Base-by-base conservation (phyloP, 2,113 vertebrate genomes). In the Tautogolabrus adspersus region DNA sequence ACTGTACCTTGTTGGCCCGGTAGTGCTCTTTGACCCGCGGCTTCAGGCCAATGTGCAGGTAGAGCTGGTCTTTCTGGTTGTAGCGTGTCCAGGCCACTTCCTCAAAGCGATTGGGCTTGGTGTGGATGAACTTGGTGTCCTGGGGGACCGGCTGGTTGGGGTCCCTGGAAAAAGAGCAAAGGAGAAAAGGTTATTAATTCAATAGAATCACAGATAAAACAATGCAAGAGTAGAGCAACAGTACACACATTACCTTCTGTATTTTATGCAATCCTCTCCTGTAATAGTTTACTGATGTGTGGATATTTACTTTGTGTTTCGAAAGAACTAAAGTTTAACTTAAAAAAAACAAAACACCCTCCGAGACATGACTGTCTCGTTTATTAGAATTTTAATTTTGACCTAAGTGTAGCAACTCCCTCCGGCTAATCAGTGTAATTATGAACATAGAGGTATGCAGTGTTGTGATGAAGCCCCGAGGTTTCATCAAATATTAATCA, bases 21-120 rank as follows among this genome's bases (percentile, higher is more conserved):
- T 99, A 99, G 87, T 99, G 97, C 93, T 99, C 98, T 91, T 99
- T 99, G 72, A 99, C 97, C 40, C 98, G 94, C 19, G 98, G 98
- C 91, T 99, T 99, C 90, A 99, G 95, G 81, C 98, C 98, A 86
- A 99, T 99, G 85, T 99, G 98, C 66, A 99, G 95, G 89, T 99
- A 99, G 16, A 99, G 96, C 74, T 99, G 97, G 77, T 99, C 97
- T 91, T 99, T 99, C 94, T 99, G 98, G 81, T 97, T 98, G 88
- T 99, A 99, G 87, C 98, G 96, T 54, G 97, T 98, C 98, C 98
- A 99, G 57, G 97, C 97, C 88, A 99, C 98, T 92, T 99, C 98
- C 86, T 99, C 98, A 92, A 99, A 99, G 68, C 98, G 97, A 84
- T 99, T 99, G 62, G 97, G 98, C 86, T 99, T 99, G 13, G 98